phyloP scores from a whole-genome alignment of 2,113 vertebrate genomes.

The Microcebus jonahi region DNA sequence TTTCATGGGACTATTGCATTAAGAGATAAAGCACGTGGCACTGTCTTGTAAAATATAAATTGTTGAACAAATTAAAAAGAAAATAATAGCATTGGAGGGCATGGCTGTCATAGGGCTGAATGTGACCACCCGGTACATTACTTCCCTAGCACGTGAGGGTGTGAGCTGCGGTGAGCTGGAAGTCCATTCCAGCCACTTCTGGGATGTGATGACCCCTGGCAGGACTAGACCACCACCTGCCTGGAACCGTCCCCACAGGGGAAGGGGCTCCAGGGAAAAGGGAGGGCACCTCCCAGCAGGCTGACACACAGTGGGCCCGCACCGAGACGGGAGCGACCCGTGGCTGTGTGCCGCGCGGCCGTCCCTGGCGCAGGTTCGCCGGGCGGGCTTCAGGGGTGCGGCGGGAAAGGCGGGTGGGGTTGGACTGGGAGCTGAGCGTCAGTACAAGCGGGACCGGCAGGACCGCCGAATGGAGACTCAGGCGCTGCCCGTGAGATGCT shows the following conservation, averaged over 20 bases:
- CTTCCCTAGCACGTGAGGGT: fast-evolving
- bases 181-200: neutral
- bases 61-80: neutral
- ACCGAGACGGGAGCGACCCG: neutral
- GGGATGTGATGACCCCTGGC: neutral
- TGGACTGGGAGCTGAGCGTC: neutral
- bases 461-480: neutral
- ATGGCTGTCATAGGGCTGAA: neutral
- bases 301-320: neutral
- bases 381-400: neutral
- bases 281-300: neutral
- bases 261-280: neutral
- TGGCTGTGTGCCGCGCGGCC: fast-evolving
- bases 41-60: neutral
- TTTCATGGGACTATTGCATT: neutral
- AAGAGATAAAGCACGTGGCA: neutral
- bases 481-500: neutral
- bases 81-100: too few relatives aligned
- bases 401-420: neutral
- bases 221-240: neutral
- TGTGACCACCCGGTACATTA: fast-evolving
- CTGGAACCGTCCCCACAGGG: neutral
- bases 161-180: neutral
- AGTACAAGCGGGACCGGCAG: fast-evolving
- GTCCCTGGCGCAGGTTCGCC: fast-evolving